These are phyloP conservation scores for Pimpla rufipes DNA, from an alignment of 2,888 invertebrate genomes.

Conservation along the genomic window DNA sequence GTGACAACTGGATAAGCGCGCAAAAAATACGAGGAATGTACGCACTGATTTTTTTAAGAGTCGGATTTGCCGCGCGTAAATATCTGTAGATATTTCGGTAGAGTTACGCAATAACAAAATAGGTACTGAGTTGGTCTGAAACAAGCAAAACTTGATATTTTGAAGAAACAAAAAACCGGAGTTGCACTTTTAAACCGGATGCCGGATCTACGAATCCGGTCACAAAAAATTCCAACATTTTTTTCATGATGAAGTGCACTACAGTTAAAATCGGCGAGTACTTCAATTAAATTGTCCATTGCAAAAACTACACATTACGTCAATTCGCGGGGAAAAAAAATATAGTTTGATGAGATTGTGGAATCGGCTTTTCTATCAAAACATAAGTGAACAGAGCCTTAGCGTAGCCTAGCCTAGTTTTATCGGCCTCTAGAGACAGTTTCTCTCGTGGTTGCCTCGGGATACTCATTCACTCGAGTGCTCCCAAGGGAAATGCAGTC, in stretches of 20 bases:
- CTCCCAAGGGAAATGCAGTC: conserved; percentile 57
- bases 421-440: conserved; percentile 23
- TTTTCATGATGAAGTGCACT: too few species aligned
- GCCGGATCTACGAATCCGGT: too few species aligned
- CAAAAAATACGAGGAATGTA: too few species aligned
- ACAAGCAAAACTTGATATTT: too few species aligned
- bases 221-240: too few species aligned
- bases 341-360: conserved; percentile 32
- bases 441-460: conserved; percentile 42
- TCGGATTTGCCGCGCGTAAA: neutral
- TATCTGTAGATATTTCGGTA: neutral
- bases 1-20: too few species aligned
- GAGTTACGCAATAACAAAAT: neutral
- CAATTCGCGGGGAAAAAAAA: neutral
- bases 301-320: neutral
- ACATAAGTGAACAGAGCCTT: conserved; percentile 31
- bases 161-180: too few species aligned
- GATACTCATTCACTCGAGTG: conserved; percentile 61
- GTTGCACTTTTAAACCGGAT: too few species aligned
- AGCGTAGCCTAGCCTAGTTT: conserved; percentile 55
- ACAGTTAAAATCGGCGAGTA: neutral
- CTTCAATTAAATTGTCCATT: neutral
- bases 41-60: too few species aligned
- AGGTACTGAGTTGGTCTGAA: neutral
- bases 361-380: conserved; percentile 33